Evolutionary conservation across 2,113 vertebrate species (phyloP).

Genomic region (Brienomyrus longianalis): DNA sequence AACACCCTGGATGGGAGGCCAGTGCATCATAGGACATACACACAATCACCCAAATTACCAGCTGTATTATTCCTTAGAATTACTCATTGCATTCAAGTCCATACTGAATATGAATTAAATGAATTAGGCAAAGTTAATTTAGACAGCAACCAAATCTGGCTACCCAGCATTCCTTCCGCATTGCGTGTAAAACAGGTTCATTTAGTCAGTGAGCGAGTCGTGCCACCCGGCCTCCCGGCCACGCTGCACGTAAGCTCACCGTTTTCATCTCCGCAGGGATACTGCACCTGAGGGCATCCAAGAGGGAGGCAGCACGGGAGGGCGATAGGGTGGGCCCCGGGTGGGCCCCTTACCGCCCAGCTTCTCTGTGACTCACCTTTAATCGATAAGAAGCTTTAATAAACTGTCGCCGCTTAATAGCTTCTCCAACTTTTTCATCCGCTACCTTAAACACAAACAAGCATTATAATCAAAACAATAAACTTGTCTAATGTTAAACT

Average conservation of each 20-base stretch:
- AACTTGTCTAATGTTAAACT: conserved; percentile 59
- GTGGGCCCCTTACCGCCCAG: not conserved
- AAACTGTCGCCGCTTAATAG: not conserved
- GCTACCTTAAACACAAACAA: conserved; percentile 42
- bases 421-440: not conserved
- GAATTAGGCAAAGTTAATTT: not conserved
- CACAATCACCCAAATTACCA: not conserved
- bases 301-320: not conserved
- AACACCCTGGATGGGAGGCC: not conserved
- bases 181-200: not conserved
- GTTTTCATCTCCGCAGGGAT: not conserved
- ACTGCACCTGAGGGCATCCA: not conserved
- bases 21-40: not conserved
- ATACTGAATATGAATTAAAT: not conserved
- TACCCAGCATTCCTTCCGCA: not conserved
- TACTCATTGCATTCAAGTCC: not conserved
- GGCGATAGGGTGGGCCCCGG: not conserved
- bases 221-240: not conserved
- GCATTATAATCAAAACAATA: conserved; percentile 34
- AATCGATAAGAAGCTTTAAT: too few species aligned
- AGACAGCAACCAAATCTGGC: not conserved
- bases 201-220: not conserved
- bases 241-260: not conserved
- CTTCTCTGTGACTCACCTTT: not conserved
- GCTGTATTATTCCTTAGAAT: not conserved